Base-by-base conservation (phyloP, 2,888 invertebrate species). In the Escarpia spicata region DNA sequence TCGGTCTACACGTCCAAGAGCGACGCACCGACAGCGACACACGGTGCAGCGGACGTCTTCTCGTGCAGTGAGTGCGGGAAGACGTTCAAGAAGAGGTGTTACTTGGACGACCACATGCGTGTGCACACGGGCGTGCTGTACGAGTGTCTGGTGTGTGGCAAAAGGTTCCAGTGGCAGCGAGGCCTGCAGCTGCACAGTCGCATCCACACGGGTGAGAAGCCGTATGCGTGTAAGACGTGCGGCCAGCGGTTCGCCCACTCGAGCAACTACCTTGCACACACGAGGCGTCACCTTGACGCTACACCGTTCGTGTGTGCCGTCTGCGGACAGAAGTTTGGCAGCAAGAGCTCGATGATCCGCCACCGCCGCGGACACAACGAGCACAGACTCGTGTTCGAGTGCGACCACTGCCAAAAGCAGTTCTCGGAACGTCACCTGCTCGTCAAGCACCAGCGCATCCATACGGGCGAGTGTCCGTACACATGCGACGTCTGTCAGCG, bases 11-110 rank as follows among this genome's bases (percentile, higher is more conserved):
- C 75, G 75, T 15, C 75, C 19, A 75, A 19, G 75, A 19, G 19
- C 4, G 75, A 4, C 1, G 75, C 75, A 75, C 75, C 75, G 52
- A 52, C 12, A 52, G 52, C 12, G 12, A 52, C 52, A 12, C 52
- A 52, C 9, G 12, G 52, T 52, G 52, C 52, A 52, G 52, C 12
- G 6, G 75, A 75, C 75, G 3, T 75, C 6, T 75, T 75, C 75
- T 75, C 75, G n/a, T 75, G 75, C 75, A 26, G 75, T 26, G 75
- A 26, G 4, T 75, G 75, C 75, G 4, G 2, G 75, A 75, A 75
- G 75, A 75, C 75, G n/a, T 75, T 75, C 75, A 75, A 75, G 75
- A 75, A 75, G 75, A 75, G 26, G 75, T 75, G 75, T 26, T 75
- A 75, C 75, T 4, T 75, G 4, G 75, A 75, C 75, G 75, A 75